Evolutionary conservation across 2,888 invertebrate genomes (phyloP), one percentile per base, ranked within the genome.

Genomic region (Hypercompe scribonia): DNA sequence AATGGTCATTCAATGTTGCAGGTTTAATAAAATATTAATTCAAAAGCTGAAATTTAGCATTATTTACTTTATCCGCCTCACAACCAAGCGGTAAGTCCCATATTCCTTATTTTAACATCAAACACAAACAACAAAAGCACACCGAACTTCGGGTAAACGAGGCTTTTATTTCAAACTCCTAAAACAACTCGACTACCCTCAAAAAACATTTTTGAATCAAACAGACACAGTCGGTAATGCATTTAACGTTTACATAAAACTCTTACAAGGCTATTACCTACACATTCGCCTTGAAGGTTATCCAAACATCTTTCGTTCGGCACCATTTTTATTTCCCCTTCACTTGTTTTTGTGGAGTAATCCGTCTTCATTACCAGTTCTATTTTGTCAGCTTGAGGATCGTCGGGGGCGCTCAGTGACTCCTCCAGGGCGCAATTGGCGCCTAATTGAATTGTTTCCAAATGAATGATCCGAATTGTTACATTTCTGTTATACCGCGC

Each of bases 361-460:
- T 90, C 88, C 84, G 82, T 90, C 90, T 90, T 90, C 90, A 90
- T 90, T 90, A 88, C 81, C 77, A 79, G 84, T 84, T 85, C 77
- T 84, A 86, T 86, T 86, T 85, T 83, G 89, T 87, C 88, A 85
- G 84, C 78, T 84, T 73, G 78, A 86, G 89, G 78, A 82, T 82
- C 73, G 80, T 83, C 75, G 75, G 74, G 77, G 77, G 67, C 73
- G 72, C 79, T 78, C 77, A 67, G 68, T 75, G 72, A 73, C 78
- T 78, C 71, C 83, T 78, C 77, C 71, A 84, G 78, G 72, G 77
- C 81, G 81, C 85, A 84, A 86, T 87, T 84, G 87, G 80, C 83
- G 81, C 79, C 85, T 89, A 90, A 90, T 90, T 90, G 90, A 88
- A 89, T 90, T 87, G 90, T 89, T 86, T 84, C 84, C 86, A 81